Conservation (phyloP, 2,888 invertebrate species). For the Drosophila imparisetae region DNA sequence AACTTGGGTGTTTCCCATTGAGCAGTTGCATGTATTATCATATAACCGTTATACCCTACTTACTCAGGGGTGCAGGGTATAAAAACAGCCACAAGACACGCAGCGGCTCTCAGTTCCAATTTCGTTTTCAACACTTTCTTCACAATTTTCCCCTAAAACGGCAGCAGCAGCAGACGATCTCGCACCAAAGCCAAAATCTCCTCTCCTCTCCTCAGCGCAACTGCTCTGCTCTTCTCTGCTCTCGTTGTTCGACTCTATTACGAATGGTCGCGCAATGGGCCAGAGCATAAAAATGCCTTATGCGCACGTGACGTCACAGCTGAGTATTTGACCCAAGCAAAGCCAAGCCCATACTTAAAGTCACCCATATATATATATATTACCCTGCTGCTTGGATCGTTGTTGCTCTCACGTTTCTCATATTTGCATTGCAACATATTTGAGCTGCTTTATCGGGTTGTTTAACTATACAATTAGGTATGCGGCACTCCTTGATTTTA, state of each 20-base stretch:
- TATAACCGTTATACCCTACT: neutral
- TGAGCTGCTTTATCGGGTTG: conserved; percentile 3
- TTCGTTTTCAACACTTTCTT: conserved; percentile 82
- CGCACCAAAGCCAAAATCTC: conserved; percentile 33
- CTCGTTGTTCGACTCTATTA: conserved; percentile 58
- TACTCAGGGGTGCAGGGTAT: neutral
- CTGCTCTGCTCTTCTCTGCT: conserved; percentile 26
- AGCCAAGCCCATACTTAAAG: conserved; percentile 1
- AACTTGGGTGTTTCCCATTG: neutral
- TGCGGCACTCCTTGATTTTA: neutral
- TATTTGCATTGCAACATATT: conserved; percentile 27
- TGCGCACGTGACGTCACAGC: conserved; percentile 76
- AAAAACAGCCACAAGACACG: conserved; percentile 5
- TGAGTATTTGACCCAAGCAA: conserved; percentile 34
- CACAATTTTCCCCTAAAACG: conserved; percentile 74
- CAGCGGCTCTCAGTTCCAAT: conserved; percentile 73
- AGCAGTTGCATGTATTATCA: neutral
- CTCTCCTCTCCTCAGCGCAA: conserved; percentile 35
- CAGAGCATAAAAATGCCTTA: conserved; percentile 52
- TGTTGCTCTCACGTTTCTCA: conserved; percentile 25
- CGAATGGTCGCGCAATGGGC: conserved; percentile 68
- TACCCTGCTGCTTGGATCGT: conserved; percentile 19
- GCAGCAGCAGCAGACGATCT: conserved; percentile 34
- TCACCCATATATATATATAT: conserved; percentile 12
- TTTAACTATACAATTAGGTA: neutral